Evolutionary conservation across 1,140 invertebrate species (phyloP), one percentile per base, ranked within the genome.

Genomic region (Diorhabda carinulata): DNA sequence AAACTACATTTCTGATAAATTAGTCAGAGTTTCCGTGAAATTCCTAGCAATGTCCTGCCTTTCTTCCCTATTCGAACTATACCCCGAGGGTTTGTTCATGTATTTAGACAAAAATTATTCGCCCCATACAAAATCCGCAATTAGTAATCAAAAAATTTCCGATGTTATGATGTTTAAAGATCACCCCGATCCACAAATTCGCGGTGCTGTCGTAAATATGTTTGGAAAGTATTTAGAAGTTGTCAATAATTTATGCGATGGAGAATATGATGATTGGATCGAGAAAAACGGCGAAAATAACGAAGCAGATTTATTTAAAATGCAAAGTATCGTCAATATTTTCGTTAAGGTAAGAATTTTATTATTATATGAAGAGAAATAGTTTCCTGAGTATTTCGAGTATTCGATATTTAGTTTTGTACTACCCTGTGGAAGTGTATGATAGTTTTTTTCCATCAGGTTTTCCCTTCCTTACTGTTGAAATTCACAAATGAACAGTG

Each of bases 11-110:
- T 80, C 88, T 8, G 91, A 91, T 77, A 86, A 87, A 72, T 82
- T 80, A 57, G 88, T 93, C 6, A 84, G 94, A 45, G 92, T 96
- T 9, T 95, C 93, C 69, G 88, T 95, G 0, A 95, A 96, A 83
- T 88, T 91, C 1, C 85, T 94, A 45, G 91, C 93, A 2, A 77
- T 96, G 3, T 88, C 86, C 45, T 94, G 92, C 79, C 76, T 96
- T 2, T 86, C 87, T 2, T 86, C 87, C 59, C 86, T 92, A 44
- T 79, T 94, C 43, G 84, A 84, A 43, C 75, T 95, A 44, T 88
- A 89, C 76, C 92, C 94, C 1, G 82, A 87, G 65, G 79, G 89
- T n/a, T 87, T 93, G 57, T 85, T 88, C 2, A 72, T 87, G 56
- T 85, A 86, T 71, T 78, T 93, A 44, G 86, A 87, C 71, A 86